Conservation (phyloP, 1,140 invertebrate species). For the Heliconius melpomene region DNA sequence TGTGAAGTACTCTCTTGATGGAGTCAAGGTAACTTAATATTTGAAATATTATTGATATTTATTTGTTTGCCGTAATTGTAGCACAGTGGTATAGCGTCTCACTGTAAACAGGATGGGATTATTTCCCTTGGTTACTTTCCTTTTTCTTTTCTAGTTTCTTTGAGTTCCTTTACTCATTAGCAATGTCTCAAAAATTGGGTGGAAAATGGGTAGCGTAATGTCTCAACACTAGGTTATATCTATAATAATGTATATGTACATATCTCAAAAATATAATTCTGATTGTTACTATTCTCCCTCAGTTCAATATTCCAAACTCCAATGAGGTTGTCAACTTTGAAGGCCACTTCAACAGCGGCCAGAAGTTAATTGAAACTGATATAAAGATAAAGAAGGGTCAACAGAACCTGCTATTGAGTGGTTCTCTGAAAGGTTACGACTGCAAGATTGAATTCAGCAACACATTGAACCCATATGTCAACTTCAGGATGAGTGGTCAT, state of each 20-base stretch:
- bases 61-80: no score
- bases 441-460: conserved; percentile 78
- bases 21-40: conserved; percentile 42
- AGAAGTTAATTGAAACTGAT: conserved; percentile 72
- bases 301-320: conserved; percentile 47
- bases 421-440: conserved; percentile 63
- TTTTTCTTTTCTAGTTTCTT: no score
- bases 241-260: neutral
- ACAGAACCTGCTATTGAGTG: conserved; percentile 75
- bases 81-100: no score
- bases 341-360: conserved; percentile 70
- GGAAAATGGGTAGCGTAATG: no score
- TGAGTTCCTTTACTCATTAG: no score
- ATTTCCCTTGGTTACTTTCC: no score
- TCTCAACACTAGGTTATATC: no score
- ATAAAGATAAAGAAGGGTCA: conserved; percentile 80
- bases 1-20: conserved; percentile 75
- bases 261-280: neutral
- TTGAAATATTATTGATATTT: neutral
- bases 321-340: conserved; percentile 78
- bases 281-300: neutral
- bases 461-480: conserved; percentile 82
- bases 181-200: no score
- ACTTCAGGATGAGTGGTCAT: conserved; percentile 78
- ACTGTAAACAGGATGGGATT: no score